phyloP scores from a whole-genome alignment of 53 echinoderm and acorn worm genomes.

The Paelopatides confundens region DNA sequence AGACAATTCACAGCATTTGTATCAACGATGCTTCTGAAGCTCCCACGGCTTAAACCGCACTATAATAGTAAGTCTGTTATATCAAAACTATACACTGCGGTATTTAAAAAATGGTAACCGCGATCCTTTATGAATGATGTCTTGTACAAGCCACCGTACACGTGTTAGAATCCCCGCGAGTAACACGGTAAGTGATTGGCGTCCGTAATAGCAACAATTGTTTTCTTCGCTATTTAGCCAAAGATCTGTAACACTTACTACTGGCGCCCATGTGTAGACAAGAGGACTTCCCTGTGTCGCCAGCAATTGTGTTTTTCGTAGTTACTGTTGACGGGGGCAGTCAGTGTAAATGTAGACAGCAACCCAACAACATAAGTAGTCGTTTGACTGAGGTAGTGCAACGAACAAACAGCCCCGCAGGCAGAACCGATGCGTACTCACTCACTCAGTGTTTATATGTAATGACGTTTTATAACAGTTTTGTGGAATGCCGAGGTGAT shows the following conservation, averaged over 20 bases:
- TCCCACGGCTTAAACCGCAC: background rate
- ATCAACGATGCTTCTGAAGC: background rate
- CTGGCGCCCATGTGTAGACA: constrained; percentile 46
- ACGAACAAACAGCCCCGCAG: constrained; percentile 21
- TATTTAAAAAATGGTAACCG: background rate
- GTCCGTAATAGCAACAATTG: constrained; percentile 47
- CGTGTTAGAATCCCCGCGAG: constrained; percentile 21
- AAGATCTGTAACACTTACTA: constrained; percentile 39
- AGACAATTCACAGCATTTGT: constrained; percentile 26
- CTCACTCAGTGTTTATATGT: background rate
- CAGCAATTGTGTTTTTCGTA: constrained; percentile 43
- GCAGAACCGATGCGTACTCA: background rate
- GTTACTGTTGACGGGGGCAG: constrained; percentile 17
- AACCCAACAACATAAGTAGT: background rate
- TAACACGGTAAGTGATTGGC: constrained; percentile 30
- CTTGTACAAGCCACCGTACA: constrained; percentile 9
- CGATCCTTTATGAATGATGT: background rate
- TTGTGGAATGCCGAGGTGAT: constrained; percentile 32
- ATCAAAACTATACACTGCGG: background rate
- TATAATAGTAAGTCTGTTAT: no score
- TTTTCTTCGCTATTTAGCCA: constrained; percentile 32
- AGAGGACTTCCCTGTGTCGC: constrained; percentile 48
- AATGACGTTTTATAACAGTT: constrained; percentile 10
- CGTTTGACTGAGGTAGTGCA: background rate
- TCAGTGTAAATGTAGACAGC: constrained; percentile 8